A percentile compares a stretch with the other conserved stretches of the same genome.
Evolutionary conservation across 2,888 invertebrate genomes (phyloP).

Genomic region (Nemotelus pantherinus): DNA sequence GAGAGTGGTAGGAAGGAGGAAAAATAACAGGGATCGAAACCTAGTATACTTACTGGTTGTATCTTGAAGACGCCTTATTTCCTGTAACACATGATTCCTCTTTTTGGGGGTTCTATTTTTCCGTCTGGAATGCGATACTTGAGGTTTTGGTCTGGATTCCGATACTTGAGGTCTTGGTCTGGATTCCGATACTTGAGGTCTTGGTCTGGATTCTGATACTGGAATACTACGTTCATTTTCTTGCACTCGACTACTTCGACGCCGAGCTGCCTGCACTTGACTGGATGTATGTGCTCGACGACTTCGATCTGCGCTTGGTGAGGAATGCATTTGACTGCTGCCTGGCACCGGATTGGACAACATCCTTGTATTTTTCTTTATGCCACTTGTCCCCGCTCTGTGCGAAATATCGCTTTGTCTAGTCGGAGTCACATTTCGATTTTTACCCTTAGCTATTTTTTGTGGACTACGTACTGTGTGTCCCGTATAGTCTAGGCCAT

Average conservation of each 20-base stretch:
- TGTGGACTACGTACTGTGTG: background rate
- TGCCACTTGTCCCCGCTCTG: too few relatives aligned
- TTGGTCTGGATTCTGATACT: background rate
- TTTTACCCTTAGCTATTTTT: slow-evolving; percentile 5
- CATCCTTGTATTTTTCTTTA: too few relatives aligned
- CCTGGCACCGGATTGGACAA: too few relatives aligned
- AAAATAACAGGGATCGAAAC: background rate
- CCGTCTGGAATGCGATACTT: background rate
- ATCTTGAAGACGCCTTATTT: slow-evolving; percentile 7
- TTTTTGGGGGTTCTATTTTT: background rate
- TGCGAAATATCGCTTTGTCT: too few relatives aligned
- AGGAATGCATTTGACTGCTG: too few relatives aligned
- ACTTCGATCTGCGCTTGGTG: too few relatives aligned
- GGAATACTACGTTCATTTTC: background rate
- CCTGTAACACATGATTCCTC: background rate
- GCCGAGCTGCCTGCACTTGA: too few relatives aligned
- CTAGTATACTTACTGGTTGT: background rate
- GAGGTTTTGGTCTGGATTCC: background rate
- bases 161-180: background rate
- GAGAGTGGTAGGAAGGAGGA: too few relatives aligned
- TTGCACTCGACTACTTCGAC: too few relatives aligned
- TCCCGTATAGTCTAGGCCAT: slow-evolving; percentile 5
- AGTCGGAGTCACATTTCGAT: background rate
- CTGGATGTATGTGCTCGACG: too few relatives aligned
- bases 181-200: background rate